phyloP scores from a whole-genome alignment of 2,113 vertebrate genomes.

The Chiloscyllium plagiosum region DNA sequence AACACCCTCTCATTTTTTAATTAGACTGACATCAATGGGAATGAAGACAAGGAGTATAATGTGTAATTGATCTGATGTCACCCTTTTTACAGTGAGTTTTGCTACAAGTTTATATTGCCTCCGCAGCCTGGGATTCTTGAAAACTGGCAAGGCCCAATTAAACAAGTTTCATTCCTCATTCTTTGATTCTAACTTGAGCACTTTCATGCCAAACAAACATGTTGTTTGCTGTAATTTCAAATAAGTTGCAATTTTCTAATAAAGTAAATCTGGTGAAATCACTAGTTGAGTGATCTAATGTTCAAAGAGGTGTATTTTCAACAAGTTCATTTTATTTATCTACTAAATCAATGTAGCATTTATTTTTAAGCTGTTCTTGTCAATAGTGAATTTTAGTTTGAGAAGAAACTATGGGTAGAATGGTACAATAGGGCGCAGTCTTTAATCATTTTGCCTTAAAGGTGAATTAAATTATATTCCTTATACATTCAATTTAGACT shows the following conservation, averaged over 20 bases:
- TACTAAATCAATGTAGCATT: neutral
- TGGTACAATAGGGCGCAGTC: neutral
- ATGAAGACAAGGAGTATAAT: neutral
- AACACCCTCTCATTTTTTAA: neutral
- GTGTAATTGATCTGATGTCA: neutral
- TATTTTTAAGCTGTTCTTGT: neutral
- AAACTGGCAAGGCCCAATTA: neutral
- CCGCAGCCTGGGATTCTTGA: neutral
- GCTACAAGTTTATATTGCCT: neutral
- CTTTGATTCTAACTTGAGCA: neutral
- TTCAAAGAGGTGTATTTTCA: neutral
- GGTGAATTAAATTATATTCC: conserved; percentile 24
- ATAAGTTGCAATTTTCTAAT: conserved; percentile 5
- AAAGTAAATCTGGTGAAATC: conserved; percentile 7
- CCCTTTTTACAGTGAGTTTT: neutral
- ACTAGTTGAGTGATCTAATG: neutral
- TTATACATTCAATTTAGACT: conserved; percentile 24
- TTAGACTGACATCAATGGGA: neutral
- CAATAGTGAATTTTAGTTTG: neutral
- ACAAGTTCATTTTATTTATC: neutral
- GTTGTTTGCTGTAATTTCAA: neutral
- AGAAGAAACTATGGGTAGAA: neutral
- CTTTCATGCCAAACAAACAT: neutral
- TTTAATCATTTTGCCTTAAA: neutral
- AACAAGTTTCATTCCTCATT: neutral